phyloP scores from a whole-genome alignment of 2,888 invertebrate species.

The Lycocerus yunnanus region DNA sequence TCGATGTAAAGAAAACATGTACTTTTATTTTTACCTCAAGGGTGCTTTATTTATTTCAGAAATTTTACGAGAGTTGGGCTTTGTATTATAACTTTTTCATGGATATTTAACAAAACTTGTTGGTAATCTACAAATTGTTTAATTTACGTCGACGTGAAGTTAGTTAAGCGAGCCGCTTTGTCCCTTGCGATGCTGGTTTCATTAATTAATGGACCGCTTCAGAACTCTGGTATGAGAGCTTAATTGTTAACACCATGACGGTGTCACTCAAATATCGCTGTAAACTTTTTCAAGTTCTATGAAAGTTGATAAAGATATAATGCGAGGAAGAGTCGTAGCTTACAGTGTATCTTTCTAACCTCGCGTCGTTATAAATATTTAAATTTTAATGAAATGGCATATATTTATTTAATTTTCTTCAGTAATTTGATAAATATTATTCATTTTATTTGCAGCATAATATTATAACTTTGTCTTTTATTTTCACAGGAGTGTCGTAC shows the following conservation, averaged over 20 bases:
- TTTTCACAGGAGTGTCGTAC: background rate
- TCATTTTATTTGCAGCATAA: background rate
- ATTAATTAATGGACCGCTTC: constrained; percentile 39
- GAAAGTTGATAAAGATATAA: constrained; percentile 11
- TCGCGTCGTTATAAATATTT: constrained; percentile 7
- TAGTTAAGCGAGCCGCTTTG: constrained; percentile 23
- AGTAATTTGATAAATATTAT: background rate
- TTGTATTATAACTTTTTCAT: constrained; percentile 23
- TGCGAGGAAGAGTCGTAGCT: constrained; percentile 25
- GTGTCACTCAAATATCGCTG: constrained; percentile 45
- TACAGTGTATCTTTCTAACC: constrained; percentile 35
- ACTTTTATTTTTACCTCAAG: background rate
- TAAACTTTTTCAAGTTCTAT: constrained; percentile 44
- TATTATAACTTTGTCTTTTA: background rate
- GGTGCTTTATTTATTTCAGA: background rate
- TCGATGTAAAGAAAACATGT: background rate
- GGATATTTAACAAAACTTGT: constrained; percentile 26
- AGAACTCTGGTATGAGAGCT: constrained; percentile 29
- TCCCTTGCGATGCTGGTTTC: constrained; percentile 34
- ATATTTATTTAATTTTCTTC: background rate
- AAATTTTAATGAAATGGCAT: background rate
- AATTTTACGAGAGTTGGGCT: background rate
- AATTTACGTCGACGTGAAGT: constrained; percentile 27
- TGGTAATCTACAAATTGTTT: constrained; percentile 28
- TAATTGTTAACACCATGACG: constrained; percentile 47